A percentile compares a stretch with the other conserved stretches of the same genome.
Conservation (phyloP, 2,888 invertebrate genomes). For the Teleiodes luculella region DNA sequence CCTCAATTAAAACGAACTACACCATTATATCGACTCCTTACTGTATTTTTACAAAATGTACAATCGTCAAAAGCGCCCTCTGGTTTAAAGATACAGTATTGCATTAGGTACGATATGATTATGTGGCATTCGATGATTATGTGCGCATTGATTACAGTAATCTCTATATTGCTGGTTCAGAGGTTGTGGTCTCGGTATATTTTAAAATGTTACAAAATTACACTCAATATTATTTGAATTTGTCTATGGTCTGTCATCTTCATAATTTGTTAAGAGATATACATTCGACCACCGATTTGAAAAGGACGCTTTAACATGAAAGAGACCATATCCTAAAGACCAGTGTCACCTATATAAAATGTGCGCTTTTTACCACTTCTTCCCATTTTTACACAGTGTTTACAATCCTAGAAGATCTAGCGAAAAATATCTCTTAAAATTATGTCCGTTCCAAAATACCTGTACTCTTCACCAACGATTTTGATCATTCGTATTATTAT, state of each 20-base stretch:
- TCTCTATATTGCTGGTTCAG: conserved; percentile 23
- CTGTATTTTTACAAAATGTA: conserved; percentile 76
- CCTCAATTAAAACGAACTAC: conserved; percentile 56
- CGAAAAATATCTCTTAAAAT: conserved; percentile 17
- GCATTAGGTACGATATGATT: conserved; percentile 45
- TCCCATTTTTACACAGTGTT: background rate
- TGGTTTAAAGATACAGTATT: conserved; percentile 42
- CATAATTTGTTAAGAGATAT: too few relatives aligned
- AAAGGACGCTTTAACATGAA: background rate
- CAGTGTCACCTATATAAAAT: conserved; percentile 14
- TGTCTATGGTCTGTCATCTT: too few relatives aligned
- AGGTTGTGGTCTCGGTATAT: background rate
- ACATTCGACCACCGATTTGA: too few relatives aligned
- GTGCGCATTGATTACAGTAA: conserved; percentile 45
- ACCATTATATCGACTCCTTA: conserved; percentile 69
- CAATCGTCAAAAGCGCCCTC: conserved; percentile 70
- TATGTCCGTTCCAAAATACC: conserved; percentile 14
- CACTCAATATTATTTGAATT: too few relatives aligned
- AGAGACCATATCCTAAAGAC: background rate
- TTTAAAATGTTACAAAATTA: background rate
- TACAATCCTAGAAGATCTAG: conserved; percentile 16
- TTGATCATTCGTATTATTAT: conserved; percentile 10
- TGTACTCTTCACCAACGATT: conserved; percentile 2
- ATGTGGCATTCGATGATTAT: conserved; percentile 32
- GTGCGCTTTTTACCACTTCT: conserved; percentile 11